phyloP scores from a whole-genome alignment of 2,113 vertebrate genomes.

The Hoplias malabaricus region DNA sequence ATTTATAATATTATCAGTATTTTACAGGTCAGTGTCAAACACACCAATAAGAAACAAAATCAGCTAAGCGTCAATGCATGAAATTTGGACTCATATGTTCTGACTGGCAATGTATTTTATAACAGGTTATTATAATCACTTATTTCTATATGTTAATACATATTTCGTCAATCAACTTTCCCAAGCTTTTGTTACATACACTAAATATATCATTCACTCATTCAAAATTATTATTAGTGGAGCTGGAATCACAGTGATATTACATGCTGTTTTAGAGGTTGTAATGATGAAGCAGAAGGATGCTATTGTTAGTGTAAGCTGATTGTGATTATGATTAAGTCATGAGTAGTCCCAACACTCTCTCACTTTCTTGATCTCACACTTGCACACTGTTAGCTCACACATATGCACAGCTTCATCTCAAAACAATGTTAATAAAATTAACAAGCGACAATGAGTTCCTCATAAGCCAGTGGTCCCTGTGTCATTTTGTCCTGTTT shows the following conservation, averaged over 20 bases:
- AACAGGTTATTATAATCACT: not conserved
- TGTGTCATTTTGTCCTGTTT: not conserved
- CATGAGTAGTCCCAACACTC: not conserved
- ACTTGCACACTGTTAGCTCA: not conserved
- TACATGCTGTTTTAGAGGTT: not conserved
- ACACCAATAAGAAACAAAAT: no score
- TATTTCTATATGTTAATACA: not conserved
- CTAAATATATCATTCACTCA: not conserved
- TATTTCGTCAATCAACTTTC: not conserved
- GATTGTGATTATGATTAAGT: slow-evolving; percentile 10
- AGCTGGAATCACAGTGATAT: not conserved
- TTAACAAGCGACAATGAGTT: slow-evolving; percentile 28
- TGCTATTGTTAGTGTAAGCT: slow-evolving; percentile 17
- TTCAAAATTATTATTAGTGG: not conserved
- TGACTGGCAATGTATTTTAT: no score
- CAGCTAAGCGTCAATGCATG: no score
- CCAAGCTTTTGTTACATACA: slow-evolving; percentile 22
- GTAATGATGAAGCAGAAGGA: not conserved
- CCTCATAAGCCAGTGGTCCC: not conserved
- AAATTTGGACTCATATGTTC: no score
- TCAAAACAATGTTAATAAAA: slow-evolving; percentile 32
- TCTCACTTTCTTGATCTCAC: not conserved
- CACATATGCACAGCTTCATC: slow-evolving; percentile 8
- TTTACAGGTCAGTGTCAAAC: no score
- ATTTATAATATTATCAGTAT: no score